phyloP scores from a whole-genome alignment of 2,888 invertebrate genomes.

The Platycheirus rosarum region DNA sequence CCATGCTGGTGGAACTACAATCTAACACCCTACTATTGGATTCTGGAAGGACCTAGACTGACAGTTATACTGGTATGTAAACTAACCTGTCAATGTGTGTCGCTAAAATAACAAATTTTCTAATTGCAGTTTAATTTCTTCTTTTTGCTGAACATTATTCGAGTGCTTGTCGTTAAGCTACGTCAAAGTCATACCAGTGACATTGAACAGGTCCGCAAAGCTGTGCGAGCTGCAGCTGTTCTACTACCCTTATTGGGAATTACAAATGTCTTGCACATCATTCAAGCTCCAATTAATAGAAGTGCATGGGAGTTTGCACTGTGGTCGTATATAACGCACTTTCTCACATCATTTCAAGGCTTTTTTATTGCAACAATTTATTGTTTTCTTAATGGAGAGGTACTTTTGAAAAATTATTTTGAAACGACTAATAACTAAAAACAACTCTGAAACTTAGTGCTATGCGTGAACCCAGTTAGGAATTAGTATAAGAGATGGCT shows the following conservation, averaged over 20 bases:
- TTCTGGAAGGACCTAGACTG: conserved; percentile 93
- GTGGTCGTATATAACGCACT: conserved; percentile 91
- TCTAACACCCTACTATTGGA: conserved; percentile 92
- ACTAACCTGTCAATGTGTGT: too few relatives aligned
- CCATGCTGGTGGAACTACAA: conserved; percentile 93
- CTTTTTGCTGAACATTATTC: conserved; percentile 91
- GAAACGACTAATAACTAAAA: too few relatives aligned
- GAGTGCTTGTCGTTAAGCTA: conserved; percentile 90
- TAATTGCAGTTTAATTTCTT: conserved; percentile 88
- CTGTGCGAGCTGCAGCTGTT: conserved; percentile 90
- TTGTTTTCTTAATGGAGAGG: conserved; percentile 93
- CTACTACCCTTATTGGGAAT: conserved; percentile 91
- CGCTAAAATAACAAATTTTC: conserved; percentile 1
- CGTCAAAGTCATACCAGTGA: conserved; percentile 89
- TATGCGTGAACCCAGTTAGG: too few relatives aligned
- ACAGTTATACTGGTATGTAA: conserved; percentile 88
- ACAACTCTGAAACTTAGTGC: too few relatives aligned
- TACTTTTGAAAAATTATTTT: conserved; percentile 80
- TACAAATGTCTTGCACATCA: conserved; percentile 89
- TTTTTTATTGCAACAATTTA: conserved; percentile 91
- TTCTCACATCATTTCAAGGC: conserved; percentile 93
- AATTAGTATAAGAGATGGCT: too few relatives aligned
- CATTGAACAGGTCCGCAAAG: conserved; percentile 90
- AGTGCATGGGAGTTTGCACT: conserved; percentile 88
- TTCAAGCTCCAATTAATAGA: conserved; percentile 87